Evolutionary conservation across 1,140 invertebrate species (phyloP).

Genomic region (Drosophila pectinifera): DNA sequence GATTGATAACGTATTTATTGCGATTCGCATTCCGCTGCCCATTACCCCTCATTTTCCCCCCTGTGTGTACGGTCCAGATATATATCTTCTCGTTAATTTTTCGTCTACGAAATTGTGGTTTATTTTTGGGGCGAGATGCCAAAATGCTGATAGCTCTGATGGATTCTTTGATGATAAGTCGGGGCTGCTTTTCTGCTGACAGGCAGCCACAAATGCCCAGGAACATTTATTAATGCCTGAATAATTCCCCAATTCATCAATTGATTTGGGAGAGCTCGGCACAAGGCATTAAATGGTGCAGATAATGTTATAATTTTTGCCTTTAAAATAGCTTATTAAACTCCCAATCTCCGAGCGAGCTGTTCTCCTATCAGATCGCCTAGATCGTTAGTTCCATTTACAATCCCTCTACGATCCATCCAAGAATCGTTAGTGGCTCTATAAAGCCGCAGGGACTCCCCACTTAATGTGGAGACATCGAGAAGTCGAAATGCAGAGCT

Average conservation of each 20-base stretch:
- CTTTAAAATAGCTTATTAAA: neutral
- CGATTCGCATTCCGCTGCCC: slow-evolving; percentile 23
- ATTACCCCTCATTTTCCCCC: neutral
- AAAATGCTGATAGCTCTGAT: slow-evolving; percentile 63
- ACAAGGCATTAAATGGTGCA: neutral
- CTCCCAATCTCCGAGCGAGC: neutral
- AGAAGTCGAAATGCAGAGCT: slow-evolving; percentile 53
- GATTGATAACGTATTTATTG: slow-evolving; percentile 72
- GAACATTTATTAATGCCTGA: slow-evolving; percentile 33
- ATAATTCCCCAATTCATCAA: slow-evolving; percentile 45
- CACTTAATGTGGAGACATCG: slow-evolving; percentile 18
- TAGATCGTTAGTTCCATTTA: slow-evolving; percentile 24
- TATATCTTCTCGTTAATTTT: slow-evolving; percentile 34
- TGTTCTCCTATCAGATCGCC: slow-evolving; percentile 3
- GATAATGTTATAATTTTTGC: neutral
- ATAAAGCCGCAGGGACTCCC: slow-evolving; percentile 12
- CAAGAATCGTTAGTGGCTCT: slow-evolving; percentile 16
- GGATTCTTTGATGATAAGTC: slow-evolving; percentile 79
- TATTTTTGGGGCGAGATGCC: slow-evolving; percentile 68
- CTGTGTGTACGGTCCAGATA: slow-evolving; percentile 2
- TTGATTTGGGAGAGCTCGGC: slow-evolving; percentile 16
- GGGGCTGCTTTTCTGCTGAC: slow-evolving; percentile 15
- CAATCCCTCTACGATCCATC: slow-evolving; percentile 17
- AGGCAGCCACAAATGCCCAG: neutral
- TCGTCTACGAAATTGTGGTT: slow-evolving; percentile 44